phyloP scores from a whole-genome alignment of 1,140 invertebrate genomes.

The Polyergus mexicanus region DNA sequence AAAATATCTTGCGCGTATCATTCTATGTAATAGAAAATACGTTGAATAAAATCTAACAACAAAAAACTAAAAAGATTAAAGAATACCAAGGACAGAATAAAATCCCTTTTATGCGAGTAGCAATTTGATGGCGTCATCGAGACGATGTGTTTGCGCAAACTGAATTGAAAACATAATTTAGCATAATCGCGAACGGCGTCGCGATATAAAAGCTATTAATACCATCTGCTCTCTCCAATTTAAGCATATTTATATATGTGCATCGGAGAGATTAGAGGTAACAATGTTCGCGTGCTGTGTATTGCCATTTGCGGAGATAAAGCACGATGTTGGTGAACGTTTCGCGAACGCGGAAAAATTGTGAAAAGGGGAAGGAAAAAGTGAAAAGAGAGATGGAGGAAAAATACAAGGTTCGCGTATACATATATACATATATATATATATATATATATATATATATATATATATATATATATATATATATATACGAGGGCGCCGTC shows the following conservation, averaged over 20 bases:
- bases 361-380: slow-evolving; percentile 18
- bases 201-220: slow-evolving; percentile 47
- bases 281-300: slow-evolving; percentile 38
- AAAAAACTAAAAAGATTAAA: background rate
- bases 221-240: slow-evolving; percentile 27
- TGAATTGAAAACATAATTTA: slow-evolving; percentile 42
- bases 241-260: slow-evolving; percentile 60
- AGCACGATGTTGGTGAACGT: slow-evolving; percentile 23
- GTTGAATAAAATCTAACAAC: background rate
- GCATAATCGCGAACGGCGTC: slow-evolving; percentile 25
- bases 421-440: background rate
- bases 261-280: slow-evolving; percentile 54
- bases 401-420: background rate
- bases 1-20: background rate
- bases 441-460: background rate
- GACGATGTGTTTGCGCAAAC: slow-evolving; percentile 10
- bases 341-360: slow-evolving; percentile 13
- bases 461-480: background rate
- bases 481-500: background rate
- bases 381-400: background rate
- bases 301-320: slow-evolving; percentile 59
- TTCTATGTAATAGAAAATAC: background rate
- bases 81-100: background rate
- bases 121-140: slow-evolving; percentile 1
- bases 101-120: background rate